Percentiles rank a stretch among this genome's conserved stretches.
phyloP scores from a whole-genome alignment of 2,888 invertebrate species.

The Drosophila fulvimacula region DNA sequence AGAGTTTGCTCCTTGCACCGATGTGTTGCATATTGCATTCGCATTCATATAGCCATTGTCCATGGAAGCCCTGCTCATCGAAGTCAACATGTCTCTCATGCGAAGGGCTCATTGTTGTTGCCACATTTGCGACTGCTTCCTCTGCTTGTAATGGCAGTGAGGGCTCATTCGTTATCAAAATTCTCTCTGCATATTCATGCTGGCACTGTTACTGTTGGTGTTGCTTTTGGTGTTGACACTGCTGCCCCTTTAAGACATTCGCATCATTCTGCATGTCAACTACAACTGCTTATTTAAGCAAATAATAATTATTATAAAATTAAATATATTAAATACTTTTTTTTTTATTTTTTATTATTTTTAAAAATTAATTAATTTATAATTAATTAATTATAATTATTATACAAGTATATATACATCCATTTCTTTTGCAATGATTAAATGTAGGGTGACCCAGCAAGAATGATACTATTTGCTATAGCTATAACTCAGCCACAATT shows the following conservation, averaged over 20 bases:
- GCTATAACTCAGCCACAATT: no score
- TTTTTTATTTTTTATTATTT: no score
- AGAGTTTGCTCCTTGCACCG: background rate
- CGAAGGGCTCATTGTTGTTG: conserved; percentile 44
- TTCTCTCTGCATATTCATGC: conserved; percentile 42
- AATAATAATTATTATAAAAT: no score
- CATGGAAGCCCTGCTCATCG: conserved; percentile 19
- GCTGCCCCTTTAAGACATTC: background rate
- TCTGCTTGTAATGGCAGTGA: conserved; percentile 29
- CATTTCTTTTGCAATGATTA: no score
- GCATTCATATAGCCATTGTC: conserved; percentile 51
- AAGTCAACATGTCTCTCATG: conserved; percentile 25
- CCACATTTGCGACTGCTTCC: conserved; percentile 16
- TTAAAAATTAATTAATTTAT: no score
- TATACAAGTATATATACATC: no score
- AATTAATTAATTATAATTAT: no score
- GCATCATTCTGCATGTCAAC: background rate
- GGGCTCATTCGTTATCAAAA: conserved; percentile 33
- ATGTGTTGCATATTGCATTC: conserved; percentile 1
- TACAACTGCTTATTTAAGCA: no score
- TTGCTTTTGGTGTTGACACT: background rate
- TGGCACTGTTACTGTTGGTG: conserved; percentile 4
- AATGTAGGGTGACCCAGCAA: no score
- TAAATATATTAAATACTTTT: no score
- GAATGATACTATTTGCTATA: no score